Evolutionary conservation across 2,113 vertebrate genomes (phyloP), one percentile per base, ranked within the genome.

Genomic region (Cygnus atratus): DNA sequence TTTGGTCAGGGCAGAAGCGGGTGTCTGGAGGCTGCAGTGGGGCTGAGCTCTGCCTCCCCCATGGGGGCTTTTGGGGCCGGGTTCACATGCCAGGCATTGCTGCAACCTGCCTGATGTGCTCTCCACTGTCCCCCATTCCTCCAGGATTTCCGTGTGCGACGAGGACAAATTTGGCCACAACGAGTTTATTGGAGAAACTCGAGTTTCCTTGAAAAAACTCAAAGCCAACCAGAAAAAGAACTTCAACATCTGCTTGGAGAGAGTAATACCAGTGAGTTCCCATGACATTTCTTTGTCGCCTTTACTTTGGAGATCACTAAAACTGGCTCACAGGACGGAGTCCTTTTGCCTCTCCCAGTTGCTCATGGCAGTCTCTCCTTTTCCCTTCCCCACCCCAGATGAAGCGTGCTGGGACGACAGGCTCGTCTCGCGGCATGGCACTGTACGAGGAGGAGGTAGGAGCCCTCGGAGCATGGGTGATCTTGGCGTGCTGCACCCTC

Each of bases 81-180:
- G 7, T 63, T 59, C 62, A 46, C 68, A 19, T 16, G 80, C 62
- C 1, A 2, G 31, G 28, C 41, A 2, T 33, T 63, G 35, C 41
- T 85, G 54, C 88, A 62, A 22, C 31, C 46, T 50, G 39, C n/a
- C 0, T 61, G 80, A 79, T 5, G 18, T 67, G 79, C 80, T 20
- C 25, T 52, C 35, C 62, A 24, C 11, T 61, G 57, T 26, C 58
- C 29, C 6, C 21, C 2, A 46, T 26, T 21, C 9, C 35, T 70
- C 6, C 97, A 99, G 99, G 98, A 98, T 99, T 92, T 99, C 99
- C 0, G 99, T 99, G 84, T 99, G 99, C 6, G 99, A 99, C 24
- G 99, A 99, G 95, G 99, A 99, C 97, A 99, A 99, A 93, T 99
- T 99, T 21, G 99, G 99, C 65, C 99, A 99, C 88, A 99, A 99